Base-by-base conservation (phyloP, 2,888 invertebrate species). In the Emesis furor region DNA sequence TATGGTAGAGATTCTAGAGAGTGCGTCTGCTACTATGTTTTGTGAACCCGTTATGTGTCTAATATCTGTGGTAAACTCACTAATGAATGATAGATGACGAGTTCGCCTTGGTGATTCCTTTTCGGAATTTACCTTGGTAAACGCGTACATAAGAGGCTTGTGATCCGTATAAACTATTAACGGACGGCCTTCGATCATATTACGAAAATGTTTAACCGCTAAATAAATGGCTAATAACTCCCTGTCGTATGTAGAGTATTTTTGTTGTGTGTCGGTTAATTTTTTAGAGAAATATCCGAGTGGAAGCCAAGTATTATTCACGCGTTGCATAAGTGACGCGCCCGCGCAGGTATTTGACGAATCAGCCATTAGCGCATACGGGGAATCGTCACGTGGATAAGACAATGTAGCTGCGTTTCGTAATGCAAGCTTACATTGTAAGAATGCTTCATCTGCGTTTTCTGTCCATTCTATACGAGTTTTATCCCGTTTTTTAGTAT, bases 311-410 rank as follows among this genome's bases (percentile, higher is more conserved):
- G 42, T 42, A 14, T 14, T 46, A 46, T 72, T 30, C 24, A 46
- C 76, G 3, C 79, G 55, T 86, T 93, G 92, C 82, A 93, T 91
- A 12, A 94, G 46, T 0, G 89, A 90, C 5, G 91, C 92, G 3
- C 92, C 93, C 6, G 91, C 87, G 5, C 92, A 90, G 5, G 67
- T 76, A 42, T 92, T 89, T 0, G 93, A 93, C 5, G 93, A 92
- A 37, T 86, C 86, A 8, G 73, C 55, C 79, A 80, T 79, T 1
- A 86, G n/a, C 14, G 90, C 80, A n/a, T 92, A 42, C 6, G 79
- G 69, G 5, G 89, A 88, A 35, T 87, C 76, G 2, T 74, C 14
- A 2, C 30, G 24, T 24, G 84, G 83, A 67, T 91, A 67, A 2
- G 79, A 55, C 51, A 85, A 71, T 7, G 72, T 74, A 35, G 59